phyloP scores from a whole-genome alignment of 35 echinoderm and acorn worm genomes.

The Ophiothrix spiculata region DNA sequence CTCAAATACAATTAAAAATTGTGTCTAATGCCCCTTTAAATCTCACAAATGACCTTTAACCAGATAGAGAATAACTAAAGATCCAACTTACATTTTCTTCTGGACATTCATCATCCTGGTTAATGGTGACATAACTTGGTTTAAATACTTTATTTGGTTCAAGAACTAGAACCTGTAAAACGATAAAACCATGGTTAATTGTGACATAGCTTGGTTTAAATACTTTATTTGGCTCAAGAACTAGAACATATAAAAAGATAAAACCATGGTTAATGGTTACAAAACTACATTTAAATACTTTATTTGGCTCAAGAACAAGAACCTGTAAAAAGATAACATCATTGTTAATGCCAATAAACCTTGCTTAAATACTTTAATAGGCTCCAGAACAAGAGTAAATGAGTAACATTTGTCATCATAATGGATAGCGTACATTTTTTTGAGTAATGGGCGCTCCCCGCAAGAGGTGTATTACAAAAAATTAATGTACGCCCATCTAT shows the following conservation, averaged over 20 bases:
- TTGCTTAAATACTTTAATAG: not conserved
- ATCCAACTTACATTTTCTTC: slow-evolving; percentile 34
- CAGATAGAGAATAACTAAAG: not conserved
- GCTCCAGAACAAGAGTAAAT: not conserved
- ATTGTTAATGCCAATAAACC: slow-evolving; percentile 60
- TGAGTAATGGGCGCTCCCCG: too few relatives aligned
- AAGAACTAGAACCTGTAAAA: slow-evolving; percentile 26
- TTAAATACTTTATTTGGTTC: slow-evolving; percentile 11
- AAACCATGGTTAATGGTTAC: slow-evolving; percentile 72
- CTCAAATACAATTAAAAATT: too few relatives aligned
- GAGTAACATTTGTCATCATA: slow-evolving; percentile 1
- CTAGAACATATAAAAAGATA: slow-evolving; percentile 20
- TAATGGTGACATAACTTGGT: slow-evolving; percentile 90
- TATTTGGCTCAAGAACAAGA: too few relatives aligned
- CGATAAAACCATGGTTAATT: slow-evolving; percentile 68
- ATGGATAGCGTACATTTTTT: too few relatives aligned
- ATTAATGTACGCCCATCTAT: too few relatives aligned
- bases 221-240: slow-evolving; percentile 77
- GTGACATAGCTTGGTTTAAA: slow-evolving; percentile 80
- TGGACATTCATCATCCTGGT: slow-evolving; percentile 56
- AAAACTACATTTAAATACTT: slow-evolving; percentile 87
- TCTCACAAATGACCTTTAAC: not conserved
- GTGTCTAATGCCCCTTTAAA: slow-evolving; percentile 61
- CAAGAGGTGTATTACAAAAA: too few relatives aligned
- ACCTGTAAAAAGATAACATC: too few relatives aligned